phyloP scores from a whole-genome alignment of 2,888 invertebrate species.

The Callosobruchus maculatus region DNA sequence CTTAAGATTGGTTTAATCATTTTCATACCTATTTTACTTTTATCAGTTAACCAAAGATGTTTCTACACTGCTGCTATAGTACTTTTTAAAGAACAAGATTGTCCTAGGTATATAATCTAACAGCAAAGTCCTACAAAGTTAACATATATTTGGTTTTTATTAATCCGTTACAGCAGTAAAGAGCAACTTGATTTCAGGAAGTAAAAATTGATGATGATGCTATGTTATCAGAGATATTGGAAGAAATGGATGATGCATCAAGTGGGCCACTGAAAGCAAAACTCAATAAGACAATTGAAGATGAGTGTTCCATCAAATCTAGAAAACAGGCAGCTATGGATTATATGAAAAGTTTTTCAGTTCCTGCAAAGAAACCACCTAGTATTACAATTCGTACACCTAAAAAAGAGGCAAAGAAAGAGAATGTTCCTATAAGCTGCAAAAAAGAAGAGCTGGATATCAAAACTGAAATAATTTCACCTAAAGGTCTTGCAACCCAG shows the following conservation, averaged over 20 bases:
- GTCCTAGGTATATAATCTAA: no score
- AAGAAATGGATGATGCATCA: constrained; percentile 51
- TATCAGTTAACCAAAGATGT: no score
- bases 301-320: constrained; percentile 23
- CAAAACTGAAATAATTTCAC: background rate
- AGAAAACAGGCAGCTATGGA: constrained; percentile 41
- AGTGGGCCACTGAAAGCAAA: constrained; percentile 28
- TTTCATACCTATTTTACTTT: no score
- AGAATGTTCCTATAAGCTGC: background rate
- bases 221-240: constrained; percentile 69
- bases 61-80: no score
- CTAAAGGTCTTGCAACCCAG: background rate
- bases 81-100: no score
- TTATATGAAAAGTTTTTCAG: constrained; percentile 42
- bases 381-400: constrained; percentile 4
- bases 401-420: constrained; percentile 3
- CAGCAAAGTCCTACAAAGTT: no score
- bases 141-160: no score
- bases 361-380: constrained; percentile 14
- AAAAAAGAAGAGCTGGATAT: constrained; percentile 11
- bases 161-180: no score
- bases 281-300: constrained; percentile 15
- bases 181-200: constrained; percentile 48
- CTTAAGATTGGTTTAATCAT: no score
- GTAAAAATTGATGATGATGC: constrained; percentile 76